phyloP scores from a whole-genome alignment of 2,113 vertebrate genomes.

The Zootoca vivipara region DNA sequence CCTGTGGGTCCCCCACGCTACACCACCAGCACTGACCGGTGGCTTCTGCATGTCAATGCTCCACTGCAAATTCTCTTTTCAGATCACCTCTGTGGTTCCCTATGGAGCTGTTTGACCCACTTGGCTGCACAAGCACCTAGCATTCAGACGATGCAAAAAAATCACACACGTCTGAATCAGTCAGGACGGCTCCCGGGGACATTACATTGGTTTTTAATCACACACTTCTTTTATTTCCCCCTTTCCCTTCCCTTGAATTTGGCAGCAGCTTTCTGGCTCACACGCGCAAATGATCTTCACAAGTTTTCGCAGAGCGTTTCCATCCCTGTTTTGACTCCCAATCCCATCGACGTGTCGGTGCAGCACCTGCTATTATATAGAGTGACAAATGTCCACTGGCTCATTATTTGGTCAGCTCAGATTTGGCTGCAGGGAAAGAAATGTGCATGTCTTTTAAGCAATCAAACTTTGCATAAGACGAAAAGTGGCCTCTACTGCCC shows the following conservation, averaged over 20 bases:
- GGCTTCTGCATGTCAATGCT: not conserved
- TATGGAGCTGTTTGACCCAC: not conserved
- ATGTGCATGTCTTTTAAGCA: rapidly evolving
- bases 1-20: too few species aligned
- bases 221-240: not conserved
- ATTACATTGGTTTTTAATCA: not conserved
- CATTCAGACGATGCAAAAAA: not conserved
- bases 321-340: too few species aligned
- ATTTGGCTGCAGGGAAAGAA: too few species aligned
- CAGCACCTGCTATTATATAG: too few species aligned
- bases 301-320: too few species aligned
- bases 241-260: not conserved
- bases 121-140: not conserved
- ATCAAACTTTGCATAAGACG: rapidly evolving
- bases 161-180: not conserved
- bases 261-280: not conserved
- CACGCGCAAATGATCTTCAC: too few species aligned
- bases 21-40: not conserved
- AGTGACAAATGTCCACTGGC: not conserved
- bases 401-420: not conserved
- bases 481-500: rapidly evolving
- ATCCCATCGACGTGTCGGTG: too few species aligned
- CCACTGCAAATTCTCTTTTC: not conserved
- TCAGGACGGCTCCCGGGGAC: not conserved
- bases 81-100: not conserved